A percentile compares a stretch with the other conserved stretches of the same genome.
Conservation (phyloP, 2,888 invertebrate species). For the Diarsia brunnea region DNA sequence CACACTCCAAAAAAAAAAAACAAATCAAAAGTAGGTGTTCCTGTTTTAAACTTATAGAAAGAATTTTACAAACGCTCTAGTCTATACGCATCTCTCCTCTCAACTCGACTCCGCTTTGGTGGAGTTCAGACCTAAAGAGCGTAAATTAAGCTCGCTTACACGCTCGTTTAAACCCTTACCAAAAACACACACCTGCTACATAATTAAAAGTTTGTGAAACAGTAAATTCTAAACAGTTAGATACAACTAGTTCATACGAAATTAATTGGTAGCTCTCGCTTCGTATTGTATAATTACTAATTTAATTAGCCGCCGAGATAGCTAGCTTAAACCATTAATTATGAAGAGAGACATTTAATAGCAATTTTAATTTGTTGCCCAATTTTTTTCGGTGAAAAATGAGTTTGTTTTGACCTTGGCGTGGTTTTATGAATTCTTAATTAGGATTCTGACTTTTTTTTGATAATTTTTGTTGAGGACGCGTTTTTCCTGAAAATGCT, state of each 20-base stretch:
- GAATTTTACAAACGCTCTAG: too few species aligned
- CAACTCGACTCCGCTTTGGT: too few species aligned
- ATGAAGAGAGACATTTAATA: conserved; percentile 39
- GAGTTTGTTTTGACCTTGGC: conserved; percentile 17
- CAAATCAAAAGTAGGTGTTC: too few species aligned
- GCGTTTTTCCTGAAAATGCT: neutral
- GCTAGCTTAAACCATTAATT: conserved; percentile 55
- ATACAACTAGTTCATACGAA: conserved; percentile 16
- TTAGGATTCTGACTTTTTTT: conserved; percentile 18
- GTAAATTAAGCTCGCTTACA: conserved; percentile 8
- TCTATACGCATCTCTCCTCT: too few species aligned
- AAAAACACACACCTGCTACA: conserved; percentile 37
- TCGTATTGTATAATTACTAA: conserved; percentile 46
- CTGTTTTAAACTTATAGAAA: too few species aligned
- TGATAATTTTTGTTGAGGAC: neutral
- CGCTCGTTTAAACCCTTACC: neutral
- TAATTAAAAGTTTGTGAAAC: conserved; percentile 35
- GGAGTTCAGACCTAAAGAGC: neutral
- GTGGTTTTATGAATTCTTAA: conserved; percentile 34
- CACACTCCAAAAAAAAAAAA: too few species aligned
- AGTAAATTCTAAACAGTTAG: conserved; percentile 13
- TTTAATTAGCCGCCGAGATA: conserved; percentile 56
- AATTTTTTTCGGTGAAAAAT: conserved; percentile 27
- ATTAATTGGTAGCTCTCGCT: conserved; percentile 48
- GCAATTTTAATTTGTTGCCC: conserved; percentile 24